Conservation (phyloP, 2,888 invertebrate genomes). For the Sesia bembeciformis region DNA sequence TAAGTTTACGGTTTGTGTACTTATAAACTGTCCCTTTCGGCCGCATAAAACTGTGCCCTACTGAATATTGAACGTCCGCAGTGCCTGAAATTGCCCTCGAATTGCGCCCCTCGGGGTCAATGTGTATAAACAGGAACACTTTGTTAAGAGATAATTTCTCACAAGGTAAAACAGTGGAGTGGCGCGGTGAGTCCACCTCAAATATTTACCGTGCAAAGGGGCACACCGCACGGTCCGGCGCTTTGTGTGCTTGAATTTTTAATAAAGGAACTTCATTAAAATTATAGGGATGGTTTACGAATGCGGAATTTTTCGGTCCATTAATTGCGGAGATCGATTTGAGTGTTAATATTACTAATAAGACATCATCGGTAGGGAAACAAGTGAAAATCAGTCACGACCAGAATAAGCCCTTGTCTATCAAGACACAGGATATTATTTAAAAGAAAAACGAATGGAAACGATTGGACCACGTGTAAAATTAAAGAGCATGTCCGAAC, state of each 20-base stretch:
- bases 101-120: slow-evolving; percentile 4
- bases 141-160: slow-evolving; percentile 1
- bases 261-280: neutral
- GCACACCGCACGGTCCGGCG: neutral
- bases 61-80: slow-evolving; percentile 2
- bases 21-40: neutral
- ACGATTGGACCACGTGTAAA: no score
- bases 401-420: no score
- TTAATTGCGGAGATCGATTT: no score
- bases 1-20: no score
- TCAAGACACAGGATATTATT: no score
- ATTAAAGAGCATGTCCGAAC: no score
- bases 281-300: neutral
- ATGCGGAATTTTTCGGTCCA: neutral
- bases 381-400: no score
- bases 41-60: slow-evolving; percentile 1
- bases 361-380: no score
- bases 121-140: slow-evolving; percentile 1
- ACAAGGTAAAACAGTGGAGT: slow-evolving; percentile 2
- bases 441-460: no score
- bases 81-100: slow-evolving; percentile 5
- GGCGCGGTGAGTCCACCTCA: slow-evolving; percentile 3
- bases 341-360: no score
- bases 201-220: slow-evolving; percentile 7
- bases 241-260: slow-evolving; percentile 1